Conservation (phyloP, 1,140 invertebrate species). For the Prorops nasuta region DNA sequence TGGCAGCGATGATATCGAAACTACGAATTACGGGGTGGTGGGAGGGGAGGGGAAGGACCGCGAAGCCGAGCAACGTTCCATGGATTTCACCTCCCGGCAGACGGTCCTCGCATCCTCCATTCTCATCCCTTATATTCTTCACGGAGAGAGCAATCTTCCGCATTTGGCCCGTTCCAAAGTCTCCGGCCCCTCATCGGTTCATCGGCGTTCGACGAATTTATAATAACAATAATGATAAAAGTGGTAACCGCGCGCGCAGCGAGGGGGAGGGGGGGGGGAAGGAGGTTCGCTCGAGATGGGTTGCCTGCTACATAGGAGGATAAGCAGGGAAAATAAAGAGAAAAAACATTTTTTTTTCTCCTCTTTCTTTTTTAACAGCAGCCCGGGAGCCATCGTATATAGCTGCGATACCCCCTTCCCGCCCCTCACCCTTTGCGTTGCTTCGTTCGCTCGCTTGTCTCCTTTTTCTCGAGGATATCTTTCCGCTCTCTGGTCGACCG, state of each 20-base stretch:
- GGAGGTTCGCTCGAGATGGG: constrained; percentile 12
- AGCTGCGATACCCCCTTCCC: too few species aligned
- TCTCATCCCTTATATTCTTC: neutral
- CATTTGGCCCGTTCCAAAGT: neutral
- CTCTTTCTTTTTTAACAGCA: too few species aligned
- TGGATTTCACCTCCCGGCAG: constrained; percentile 11
- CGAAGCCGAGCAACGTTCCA: constrained; percentile 10
- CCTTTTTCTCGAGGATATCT: constrained; percentile 4
- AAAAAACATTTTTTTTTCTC: neutral
- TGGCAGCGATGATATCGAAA: constrained; percentile 34
- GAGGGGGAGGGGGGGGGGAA: constrained; percentile 2
- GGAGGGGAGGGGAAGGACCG: neutral
- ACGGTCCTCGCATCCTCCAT: constrained; percentile 9
- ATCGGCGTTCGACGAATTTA: constrained; percentile 30
- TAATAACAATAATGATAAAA: constrained; percentile 40
- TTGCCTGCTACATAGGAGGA: constrained; percentile 12
- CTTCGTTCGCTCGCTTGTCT: neutral
- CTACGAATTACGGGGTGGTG: constrained; percentile 35
- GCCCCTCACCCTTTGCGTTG: constrained; percentile 5
- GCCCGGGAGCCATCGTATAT: constrained; percentile 23
- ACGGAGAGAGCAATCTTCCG: constrained; percentile 7
- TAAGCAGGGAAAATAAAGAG: neutral
- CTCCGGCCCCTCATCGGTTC: constrained; percentile 28
- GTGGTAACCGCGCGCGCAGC: constrained; percentile 13
- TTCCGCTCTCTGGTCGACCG: constrained; percentile 16